phyloP scores from a whole-genome alignment of 2,113 vertebrate genomes.

The Gnathonemus longibarbis region DNA sequence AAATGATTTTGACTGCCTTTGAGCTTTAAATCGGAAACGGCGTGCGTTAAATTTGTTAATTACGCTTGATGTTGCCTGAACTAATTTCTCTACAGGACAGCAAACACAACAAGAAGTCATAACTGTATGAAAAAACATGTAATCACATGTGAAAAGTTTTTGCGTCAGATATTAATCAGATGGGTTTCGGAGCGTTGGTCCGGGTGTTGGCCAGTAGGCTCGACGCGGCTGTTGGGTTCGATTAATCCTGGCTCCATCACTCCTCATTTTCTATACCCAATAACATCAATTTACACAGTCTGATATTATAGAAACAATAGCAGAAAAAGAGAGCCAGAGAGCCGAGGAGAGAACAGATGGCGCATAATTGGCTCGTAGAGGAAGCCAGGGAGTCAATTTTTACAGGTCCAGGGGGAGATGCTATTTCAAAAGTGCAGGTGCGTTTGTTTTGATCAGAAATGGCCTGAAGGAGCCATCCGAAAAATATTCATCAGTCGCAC shows the following conservation, averaged over 20 bases:
- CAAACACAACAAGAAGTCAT: background rate
- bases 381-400: conserved; percentile 75
- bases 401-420: conserved; percentile 68
- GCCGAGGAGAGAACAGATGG: conserved; percentile 73
- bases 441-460: conserved; percentile 71
- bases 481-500: conserved; percentile 61
- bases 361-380: conserved; percentile 70
- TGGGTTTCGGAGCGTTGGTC: conserved; percentile 39
- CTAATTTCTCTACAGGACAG: background rate
- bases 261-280: conserved; percentile 39
- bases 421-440: conserved; percentile 68
- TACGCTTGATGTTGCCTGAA: background rate
- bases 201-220: conserved; percentile 52
- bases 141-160: background rate
- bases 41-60: background rate
- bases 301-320: conserved; percentile 71
- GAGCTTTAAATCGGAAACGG: background rate
- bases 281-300: conserved; percentile 50
- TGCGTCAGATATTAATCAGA: conserved; percentile 41
- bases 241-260: conserved; percentile 61
- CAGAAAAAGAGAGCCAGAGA: conserved; percentile 72
- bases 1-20: background rate
- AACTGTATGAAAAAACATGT: background rate
- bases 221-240: conserved; percentile 57
- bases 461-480: conserved; percentile 64